Percentiles rank a stretch among this genome's conserved stretches.
Conservation (phyloP, 2,888 invertebrate species). For the Stenolophus ochropezus region DNA sequence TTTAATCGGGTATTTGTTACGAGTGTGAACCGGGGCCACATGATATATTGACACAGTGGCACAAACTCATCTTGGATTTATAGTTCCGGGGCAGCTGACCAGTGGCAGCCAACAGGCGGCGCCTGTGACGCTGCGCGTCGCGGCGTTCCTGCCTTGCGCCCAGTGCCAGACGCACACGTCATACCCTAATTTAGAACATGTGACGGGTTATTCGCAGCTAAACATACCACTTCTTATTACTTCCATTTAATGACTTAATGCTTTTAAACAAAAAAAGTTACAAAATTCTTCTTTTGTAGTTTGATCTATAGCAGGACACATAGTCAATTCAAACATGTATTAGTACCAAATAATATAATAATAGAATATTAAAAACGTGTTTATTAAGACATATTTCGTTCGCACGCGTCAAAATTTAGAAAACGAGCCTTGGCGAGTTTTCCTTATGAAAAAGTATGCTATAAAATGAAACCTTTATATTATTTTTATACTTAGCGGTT, state of each 20-base stretch:
- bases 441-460: too few relatives aligned
- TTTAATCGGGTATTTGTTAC: not conserved
- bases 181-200: constrained; percentile 35
- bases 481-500: too few relatives aligned
- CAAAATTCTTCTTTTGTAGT: too few relatives aligned
- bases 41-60: constrained; percentile 18
- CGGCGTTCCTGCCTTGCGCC: not conserved
- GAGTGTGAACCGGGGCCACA: not conserved
- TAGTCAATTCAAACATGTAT: too few relatives aligned
- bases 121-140: not conserved
- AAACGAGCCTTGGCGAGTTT: too few relatives aligned
- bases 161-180: constrained; percentile 20
- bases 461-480: too few relatives aligned
- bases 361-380: too few relatives aligned
- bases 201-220: not conserved
- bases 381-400: too few relatives aligned
- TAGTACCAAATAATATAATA: too few relatives aligned
- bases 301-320: too few relatives aligned
- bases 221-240: not conserved
- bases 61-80: constrained; percentile 22
- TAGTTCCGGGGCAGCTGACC: constrained; percentile 9
- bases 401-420: too few relatives aligned
- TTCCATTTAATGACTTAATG: not conserved
- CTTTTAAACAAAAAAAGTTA: not conserved
- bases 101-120: constrained; percentile 14